A percentile compares a stretch with the other conserved stretches of the same genome.
phyloP scores from a whole-genome alignment of 2,888 invertebrate species.

The Octonoba sinensis region DNA sequence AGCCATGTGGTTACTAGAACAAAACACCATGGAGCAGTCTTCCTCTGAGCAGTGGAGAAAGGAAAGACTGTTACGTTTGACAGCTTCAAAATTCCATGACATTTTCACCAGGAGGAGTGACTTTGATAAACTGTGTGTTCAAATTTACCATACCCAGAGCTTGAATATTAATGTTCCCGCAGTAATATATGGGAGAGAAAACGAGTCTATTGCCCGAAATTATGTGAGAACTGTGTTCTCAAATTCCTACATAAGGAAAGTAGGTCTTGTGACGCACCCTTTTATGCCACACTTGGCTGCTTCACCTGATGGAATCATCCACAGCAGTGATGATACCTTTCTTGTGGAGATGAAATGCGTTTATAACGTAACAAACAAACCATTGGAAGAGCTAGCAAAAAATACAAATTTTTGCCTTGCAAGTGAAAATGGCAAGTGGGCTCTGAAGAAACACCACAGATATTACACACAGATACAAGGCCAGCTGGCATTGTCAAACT shows the following conservation, averaged over 20 bases:
- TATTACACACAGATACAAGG: neutral
- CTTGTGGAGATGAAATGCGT: neutral
- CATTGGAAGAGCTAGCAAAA: neutral
- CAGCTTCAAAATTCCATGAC: neutral
- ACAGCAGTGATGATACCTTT: neutral
- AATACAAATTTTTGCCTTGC: neutral
- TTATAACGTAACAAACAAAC: neutral
- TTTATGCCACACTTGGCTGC: neutral
- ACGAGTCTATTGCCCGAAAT: neutral
- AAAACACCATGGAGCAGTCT: neutral
- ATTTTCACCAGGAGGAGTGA: neutral
- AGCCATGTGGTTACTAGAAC: neutral
- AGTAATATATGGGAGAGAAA: neutral
- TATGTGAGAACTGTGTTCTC: neutral
- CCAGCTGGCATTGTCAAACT: neutral
- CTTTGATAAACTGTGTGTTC: neutral
- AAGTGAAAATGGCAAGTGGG: neutral
- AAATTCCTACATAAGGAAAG: neutral
- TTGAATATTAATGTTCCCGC: neutral
- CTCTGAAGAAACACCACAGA: neutral
- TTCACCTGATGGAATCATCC: neutral
- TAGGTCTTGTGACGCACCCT: neutral
- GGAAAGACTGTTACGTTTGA: neutral
- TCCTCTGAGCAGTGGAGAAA: neutral
- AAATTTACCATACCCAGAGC: neutral